Conservation (phyloP, 2,797 vertebrate genomes). For the Ctenochaetus hawaiiensis region DNA sequence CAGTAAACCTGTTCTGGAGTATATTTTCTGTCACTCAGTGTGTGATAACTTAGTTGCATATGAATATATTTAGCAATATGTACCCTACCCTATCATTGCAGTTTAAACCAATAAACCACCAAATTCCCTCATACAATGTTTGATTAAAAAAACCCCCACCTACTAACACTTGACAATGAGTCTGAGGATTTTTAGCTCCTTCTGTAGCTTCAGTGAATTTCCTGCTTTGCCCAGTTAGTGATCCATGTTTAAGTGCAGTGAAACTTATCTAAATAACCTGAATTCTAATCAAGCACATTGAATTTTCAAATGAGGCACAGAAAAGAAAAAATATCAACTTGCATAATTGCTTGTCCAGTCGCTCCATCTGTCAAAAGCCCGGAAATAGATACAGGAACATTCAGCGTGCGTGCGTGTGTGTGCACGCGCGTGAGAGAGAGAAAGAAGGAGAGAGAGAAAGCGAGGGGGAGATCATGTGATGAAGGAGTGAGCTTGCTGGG, state of each 20-base stretch:
- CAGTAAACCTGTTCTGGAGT: not conserved
- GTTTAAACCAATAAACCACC: too few relatives aligned
- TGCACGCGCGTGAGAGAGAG: not conserved
- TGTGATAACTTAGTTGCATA: not conserved
- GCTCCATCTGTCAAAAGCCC: slow-evolving; percentile 3
- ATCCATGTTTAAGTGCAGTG: not conserved
- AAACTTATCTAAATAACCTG: not conserved
- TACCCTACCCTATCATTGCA: not conserved
- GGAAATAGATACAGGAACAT: not conserved
- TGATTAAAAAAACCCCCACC: not conserved
- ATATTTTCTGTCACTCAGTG: not conserved
- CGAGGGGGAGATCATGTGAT: slow-evolving; percentile 67
- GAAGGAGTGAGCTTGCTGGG: slow-evolving; percentile 38
- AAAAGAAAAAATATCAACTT: not conserved
- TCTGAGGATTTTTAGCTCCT: not conserved
- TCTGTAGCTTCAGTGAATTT: not conserved
- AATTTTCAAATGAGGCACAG: too few relatives aligned
- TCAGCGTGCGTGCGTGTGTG: slow-evolving; percentile 12
- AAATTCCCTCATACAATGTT: not conserved
- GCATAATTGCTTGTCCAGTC: not conserved
- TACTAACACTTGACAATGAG: not conserved
- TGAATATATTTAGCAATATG: not conserved
- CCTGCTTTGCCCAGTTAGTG: not conserved
- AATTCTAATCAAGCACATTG: not conserved
- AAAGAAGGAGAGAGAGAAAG: slow-evolving; percentile 10